Evolutionary conservation across 53 echinoderm and acorn worm species (phyloP).

Genomic region (Holothuria scabra): DNA sequence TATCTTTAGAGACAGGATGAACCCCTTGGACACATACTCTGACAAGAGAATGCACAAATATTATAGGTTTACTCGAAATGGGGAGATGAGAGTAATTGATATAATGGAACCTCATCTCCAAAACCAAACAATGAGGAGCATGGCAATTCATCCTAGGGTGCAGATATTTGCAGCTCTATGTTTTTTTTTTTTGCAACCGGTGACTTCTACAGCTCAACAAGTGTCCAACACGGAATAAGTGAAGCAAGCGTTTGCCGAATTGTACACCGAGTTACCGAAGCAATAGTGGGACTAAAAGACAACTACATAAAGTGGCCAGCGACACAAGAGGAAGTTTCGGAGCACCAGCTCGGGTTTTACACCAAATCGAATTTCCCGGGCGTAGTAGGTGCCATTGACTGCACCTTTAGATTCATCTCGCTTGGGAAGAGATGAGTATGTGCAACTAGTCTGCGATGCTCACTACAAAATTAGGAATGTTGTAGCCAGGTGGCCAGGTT

Average conservation of each 20-base stretch:
- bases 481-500: slow-evolving; percentile 32
- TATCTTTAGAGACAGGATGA: not conserved
- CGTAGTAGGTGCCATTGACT: slow-evolving; percentile 34
- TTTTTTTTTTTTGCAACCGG: not conserved
- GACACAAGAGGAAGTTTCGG: not conserved
- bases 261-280: slow-evolving; percentile 16
- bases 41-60: slow-evolving; percentile 39
- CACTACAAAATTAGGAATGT: slow-evolving; percentile 33
- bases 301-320: slow-evolving; percentile 33
- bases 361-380: slow-evolving; percentile 27
- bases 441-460: slow-evolving; percentile 33
- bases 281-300: slow-evolving; percentile 30
- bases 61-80: slow-evolving; percentile 8
- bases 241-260: not conserved
- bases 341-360: not conserved
- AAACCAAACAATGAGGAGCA: not conserved
- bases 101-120: not conserved
- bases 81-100: not conserved
- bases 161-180: not conserved
- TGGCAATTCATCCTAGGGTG: not conserved
- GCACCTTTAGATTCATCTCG: slow-evolving; percentile 40
- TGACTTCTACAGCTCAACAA: not conserved
- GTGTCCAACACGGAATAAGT: not conserved
- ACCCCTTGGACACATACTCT: slow-evolving; percentile 17
- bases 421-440: slow-evolving; percentile 1